Conservation (phyloP, 1,140 invertebrate species). For the Drosophila murphyi region DNA sequence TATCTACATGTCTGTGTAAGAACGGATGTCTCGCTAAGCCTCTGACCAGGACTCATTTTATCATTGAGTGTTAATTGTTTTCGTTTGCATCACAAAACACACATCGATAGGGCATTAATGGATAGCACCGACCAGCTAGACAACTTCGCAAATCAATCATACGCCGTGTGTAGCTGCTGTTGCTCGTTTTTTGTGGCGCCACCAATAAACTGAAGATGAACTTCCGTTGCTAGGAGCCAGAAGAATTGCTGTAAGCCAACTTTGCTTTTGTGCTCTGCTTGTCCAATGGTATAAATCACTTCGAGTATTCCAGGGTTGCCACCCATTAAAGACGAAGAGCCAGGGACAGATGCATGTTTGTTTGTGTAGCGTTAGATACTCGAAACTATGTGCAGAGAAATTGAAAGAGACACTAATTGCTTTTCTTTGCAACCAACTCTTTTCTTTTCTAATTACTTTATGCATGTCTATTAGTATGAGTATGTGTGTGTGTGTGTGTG, state of each 20-base stretch:
- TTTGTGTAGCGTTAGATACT: conserved; percentile 57
- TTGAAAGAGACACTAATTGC: conserved; percentile 83
- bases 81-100: conserved; percentile 78
- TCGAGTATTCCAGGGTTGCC: conserved; percentile 18
- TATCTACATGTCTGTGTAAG: conserved; percentile 27
- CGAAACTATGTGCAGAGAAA: conserved; percentile 71
- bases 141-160: conserved; percentile 40
- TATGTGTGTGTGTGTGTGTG: conserved; percentile 14
- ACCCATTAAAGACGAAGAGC: conserved; percentile 4
- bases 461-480: conserved; percentile 49
- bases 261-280: conserved; percentile 43
- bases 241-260: conserved; percentile 15
- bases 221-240: conserved; percentile 52
- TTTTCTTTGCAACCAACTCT: conserved; percentile 79
- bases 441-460: conserved; percentile 82
- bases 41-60: conserved; percentile 62
- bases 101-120: conserved; percentile 73
- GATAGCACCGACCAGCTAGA: conserved; percentile 3
- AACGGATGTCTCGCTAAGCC: conserved; percentile 8
- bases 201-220: conserved; percentile 74
- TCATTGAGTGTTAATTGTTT: conserved; percentile 82
- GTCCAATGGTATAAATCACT: conserved; percentile 77
- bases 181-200: conserved; percentile 54
- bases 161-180: conserved; percentile 35
- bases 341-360: conserved; percentile 38